phyloP scores from a whole-genome alignment of 2,888 invertebrate genomes.

The Napeogenes sylphis region DNA sequence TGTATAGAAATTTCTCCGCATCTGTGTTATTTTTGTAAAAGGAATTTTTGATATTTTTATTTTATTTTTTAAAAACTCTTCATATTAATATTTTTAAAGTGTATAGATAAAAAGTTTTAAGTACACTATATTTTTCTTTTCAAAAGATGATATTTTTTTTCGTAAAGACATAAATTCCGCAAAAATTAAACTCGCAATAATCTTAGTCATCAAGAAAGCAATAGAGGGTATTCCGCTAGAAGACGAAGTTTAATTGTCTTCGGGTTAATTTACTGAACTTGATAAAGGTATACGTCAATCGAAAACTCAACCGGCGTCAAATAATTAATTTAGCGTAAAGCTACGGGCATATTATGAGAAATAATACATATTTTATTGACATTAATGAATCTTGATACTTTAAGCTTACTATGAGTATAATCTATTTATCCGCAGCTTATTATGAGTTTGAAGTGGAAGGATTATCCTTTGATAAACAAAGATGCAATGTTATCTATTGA shows the following conservation, averaged over 20 bases:
- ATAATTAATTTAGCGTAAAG: conserved; percentile 11
- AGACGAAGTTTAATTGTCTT: conserved; percentile 29
- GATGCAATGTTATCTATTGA: too few species aligned
- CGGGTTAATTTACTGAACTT: conserved; percentile 30
- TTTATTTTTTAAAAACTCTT: too few species aligned
- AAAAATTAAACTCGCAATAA: neutral
- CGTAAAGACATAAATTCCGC: neutral
- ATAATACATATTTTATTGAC: neutral
- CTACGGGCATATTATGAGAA: neutral
- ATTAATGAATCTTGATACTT: neutral
- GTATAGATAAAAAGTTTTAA: too few species aligned
- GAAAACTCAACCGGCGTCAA: conserved; percentile 24
- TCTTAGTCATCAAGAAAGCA: conserved; percentile 4
- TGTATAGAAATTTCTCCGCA: too few species aligned
- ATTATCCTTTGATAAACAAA: too few species aligned
- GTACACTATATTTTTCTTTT: too few species aligned
- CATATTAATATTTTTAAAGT: too few species aligned
- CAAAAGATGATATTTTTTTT: neutral
- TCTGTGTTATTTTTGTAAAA: too few species aligned
- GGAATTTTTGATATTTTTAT: too few species aligned
- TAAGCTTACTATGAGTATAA: neutral
- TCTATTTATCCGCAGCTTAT: neutral
- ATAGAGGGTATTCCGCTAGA: neutral
- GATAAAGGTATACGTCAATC: conserved; percentile 26
- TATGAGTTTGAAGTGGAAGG: too few species aligned